These are phyloP conservation scores for Zaprionus bogoriensis DNA, from an alignment of 2,888 invertebrate genomes.

Conservation along the genomic window DNA sequence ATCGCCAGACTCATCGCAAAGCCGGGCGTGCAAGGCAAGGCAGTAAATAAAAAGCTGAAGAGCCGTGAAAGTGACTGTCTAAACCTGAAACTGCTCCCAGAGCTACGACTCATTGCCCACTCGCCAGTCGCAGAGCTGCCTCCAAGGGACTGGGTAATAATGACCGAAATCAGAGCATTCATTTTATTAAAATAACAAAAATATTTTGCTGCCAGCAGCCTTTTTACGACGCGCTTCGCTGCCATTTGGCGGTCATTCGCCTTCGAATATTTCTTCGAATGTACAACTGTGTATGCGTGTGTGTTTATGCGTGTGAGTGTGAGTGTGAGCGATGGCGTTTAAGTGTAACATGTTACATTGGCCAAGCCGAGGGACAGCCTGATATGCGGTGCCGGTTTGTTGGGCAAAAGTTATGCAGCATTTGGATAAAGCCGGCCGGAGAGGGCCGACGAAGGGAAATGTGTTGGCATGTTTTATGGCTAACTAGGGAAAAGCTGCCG, in stretches of 20 bases:
- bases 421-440: no score
- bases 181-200: conserved; percentile 75
- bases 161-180: conserved; percentile 68
- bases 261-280: conserved; percentile 40
- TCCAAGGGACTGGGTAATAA: conserved; percentile 42
- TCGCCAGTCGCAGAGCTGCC: neutral
- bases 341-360: conserved; percentile 4
- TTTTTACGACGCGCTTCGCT: conserved; percentile 43
- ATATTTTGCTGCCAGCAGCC: conserved; percentile 61
- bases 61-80: conserved; percentile 2
- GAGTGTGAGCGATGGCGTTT: neutral
- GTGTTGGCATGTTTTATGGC: conserved; percentile 40
- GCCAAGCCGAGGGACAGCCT: conserved; percentile 4
- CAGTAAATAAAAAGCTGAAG: conserved; percentile 38
- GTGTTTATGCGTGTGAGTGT: neutral
- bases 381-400: conserved; percentile 32
- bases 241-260: conserved; percentile 64
- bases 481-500: conserved; percentile 38
- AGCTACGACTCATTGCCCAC: neutral
- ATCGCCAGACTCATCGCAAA: conserved; percentile 40
- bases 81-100: conserved; percentile 9
- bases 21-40: conserved; percentile 19
- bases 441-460: no score
- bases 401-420: conserved; percentile 43
- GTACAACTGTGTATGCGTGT: neutral